Conservation (phyloP, 2,797 vertebrate genomes). For the Paratrypauchen microcephalus region DNA sequence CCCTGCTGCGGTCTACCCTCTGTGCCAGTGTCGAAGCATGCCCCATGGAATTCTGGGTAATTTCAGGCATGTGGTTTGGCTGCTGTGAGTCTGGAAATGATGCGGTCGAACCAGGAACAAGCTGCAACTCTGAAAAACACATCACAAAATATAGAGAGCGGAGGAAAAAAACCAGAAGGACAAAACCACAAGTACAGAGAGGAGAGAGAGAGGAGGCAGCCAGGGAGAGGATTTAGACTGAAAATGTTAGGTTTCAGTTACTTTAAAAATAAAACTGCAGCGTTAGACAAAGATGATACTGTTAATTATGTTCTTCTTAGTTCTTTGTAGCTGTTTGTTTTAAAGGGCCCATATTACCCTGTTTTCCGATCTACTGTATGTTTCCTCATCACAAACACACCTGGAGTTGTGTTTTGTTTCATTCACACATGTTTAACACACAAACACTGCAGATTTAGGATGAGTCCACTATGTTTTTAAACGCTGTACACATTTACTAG, state of each 20-base stretch:
- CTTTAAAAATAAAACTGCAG: slow-evolving; percentile 8
- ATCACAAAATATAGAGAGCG: slow-evolving; percentile 39
- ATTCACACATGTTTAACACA: no score
- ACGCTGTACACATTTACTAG: no score
- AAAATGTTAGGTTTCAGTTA: slow-evolving; percentile 7
- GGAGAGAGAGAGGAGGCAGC: slow-evolving; percentile 7
- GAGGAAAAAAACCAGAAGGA: slow-evolving; percentile 19
- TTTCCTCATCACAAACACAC: no score
- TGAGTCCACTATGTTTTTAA: no score
- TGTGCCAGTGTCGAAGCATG: slow-evolving; percentile 40
- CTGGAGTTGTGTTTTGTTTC: no score
- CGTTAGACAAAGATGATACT: slow-evolving; percentile 18
- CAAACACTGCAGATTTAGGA: no score
- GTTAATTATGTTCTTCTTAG: slow-evolving; percentile 27
- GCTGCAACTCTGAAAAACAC: slow-evolving; percentile 53
- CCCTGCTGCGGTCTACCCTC: background rate
- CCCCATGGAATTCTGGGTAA: slow-evolving; percentile 60
- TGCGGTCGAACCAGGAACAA: slow-evolving; percentile 56
- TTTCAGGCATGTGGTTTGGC: slow-evolving; percentile 60
- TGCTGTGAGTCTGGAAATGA: slow-evolving; percentile 16
- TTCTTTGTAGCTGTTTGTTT: background rate
- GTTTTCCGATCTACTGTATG: no score
- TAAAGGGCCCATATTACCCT: no score
- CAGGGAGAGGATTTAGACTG: background rate
- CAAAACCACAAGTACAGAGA: slow-evolving; percentile 2